Evolutionary conservation across 2,113 vertebrate species (phyloP), one percentile per base, ranked within the genome.

Genomic region (Sorex araneus): DNA sequence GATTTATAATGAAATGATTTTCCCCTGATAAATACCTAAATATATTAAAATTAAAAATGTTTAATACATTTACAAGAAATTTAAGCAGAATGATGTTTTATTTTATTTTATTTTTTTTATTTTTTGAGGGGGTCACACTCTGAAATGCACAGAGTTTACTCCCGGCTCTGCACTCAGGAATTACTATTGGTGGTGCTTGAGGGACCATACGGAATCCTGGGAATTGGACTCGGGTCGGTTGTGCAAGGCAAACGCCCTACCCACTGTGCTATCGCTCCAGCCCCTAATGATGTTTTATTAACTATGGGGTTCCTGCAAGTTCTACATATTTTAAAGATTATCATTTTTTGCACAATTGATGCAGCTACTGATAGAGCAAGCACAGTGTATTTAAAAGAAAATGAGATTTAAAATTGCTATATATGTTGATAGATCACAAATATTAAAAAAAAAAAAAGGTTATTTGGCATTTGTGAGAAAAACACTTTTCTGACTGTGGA

Each of bases 381-480:
- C 25, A 50, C 6, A 77, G 13, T 86, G 2, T 16, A 43, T 16
- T 47, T 1, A 32, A 74, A 79, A 50, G 78, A 3, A 84, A 74
- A 54, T 81, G 13, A 47, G 47, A 90, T 64, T 84, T 1, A 90
- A 81, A 80, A 43, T 3, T 25, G 2, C 16, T 79, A 3, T 47
- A 85, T 1, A 81, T 1, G 80, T 13, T 21, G 18, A 82, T 18
- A 73, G 0, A 71, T 25, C 11, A 66, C 60, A 88, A 88, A n/a
- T n/a, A n/a, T n/a, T n/a, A 81, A 81, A 60, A 40, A 92, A 91
- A 89, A 83, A 34, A 2, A 25, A 15, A 12, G 43, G 85, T 71
- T 81, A 71, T 47, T 21, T 36, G 12, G 0, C 50, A 43, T 91
- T 81, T 91, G 12, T 78, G n/a, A 34, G 63, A 73, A 73, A 28